phyloP scores from a whole-genome alignment of 2,113 vertebrate genomes.

The Pongo abelii region DNA sequence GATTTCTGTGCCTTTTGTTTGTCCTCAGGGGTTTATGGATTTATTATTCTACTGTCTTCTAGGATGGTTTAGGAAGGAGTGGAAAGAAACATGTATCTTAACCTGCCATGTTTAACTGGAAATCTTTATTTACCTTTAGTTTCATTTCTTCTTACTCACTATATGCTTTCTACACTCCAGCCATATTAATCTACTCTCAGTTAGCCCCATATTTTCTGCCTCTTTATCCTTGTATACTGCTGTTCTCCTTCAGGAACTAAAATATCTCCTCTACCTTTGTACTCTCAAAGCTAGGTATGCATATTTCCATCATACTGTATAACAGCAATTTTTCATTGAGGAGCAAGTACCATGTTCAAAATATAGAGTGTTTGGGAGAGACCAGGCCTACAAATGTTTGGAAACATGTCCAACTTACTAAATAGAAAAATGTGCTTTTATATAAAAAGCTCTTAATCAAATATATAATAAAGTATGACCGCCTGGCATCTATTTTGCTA shows the following conservation, averaged over 20 bases:
- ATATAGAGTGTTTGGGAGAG: not conserved
- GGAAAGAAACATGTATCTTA: not conserved
- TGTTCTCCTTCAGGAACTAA: not conserved
- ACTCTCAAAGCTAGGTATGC: not conserved
- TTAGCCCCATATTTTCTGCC: not conserved
- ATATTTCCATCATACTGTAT: not conserved
- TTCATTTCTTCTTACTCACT: slow-evolving; percentile 16
- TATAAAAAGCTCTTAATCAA: not conserved
- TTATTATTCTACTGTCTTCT: slow-evolving; percentile 29
- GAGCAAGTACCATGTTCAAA: not conserved
- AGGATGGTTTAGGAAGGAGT: not conserved
- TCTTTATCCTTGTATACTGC: not conserved
- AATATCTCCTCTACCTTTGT: not conserved
- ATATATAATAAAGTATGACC: not conserved
- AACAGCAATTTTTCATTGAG: slow-evolving; percentile 47
- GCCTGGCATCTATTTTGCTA: not conserved
- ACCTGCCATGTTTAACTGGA: slow-evolving; percentile 28
- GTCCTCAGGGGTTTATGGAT: not conserved
- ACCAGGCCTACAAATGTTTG: not conserved
- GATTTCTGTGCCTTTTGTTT: slow-evolving; percentile 3
- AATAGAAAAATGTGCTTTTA: not conserved
- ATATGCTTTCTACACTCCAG: not conserved
- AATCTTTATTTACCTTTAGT: slow-evolving; percentile 23
- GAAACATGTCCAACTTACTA: not conserved
- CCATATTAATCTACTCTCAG: not conserved